Evolutionary conservation across 2,797 vertebrate species (phyloP).

Genomic region (Chaenodraco wilsoni): DNA sequence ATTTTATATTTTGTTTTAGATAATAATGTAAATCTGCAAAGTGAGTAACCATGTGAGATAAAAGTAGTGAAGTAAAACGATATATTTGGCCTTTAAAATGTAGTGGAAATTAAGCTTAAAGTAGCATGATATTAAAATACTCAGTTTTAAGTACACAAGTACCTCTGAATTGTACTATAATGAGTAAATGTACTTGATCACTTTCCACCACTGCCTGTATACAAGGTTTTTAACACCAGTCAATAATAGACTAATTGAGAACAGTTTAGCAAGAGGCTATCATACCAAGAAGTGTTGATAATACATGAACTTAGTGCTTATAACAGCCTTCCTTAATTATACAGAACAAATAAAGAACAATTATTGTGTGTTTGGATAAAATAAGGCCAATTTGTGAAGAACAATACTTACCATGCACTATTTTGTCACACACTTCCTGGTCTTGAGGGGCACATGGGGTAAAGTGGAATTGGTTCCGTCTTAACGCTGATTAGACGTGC

Average conservation of each 20-base stretch:
- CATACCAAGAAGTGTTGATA: no score
- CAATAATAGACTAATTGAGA: not conserved
- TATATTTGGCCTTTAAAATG: no score
- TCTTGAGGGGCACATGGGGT: constrained; percentile 60
- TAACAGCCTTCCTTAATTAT: not conserved
- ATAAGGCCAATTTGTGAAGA: not conserved
- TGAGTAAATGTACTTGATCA: no score
- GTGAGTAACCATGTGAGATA: no score
- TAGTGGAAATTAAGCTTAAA: no score
- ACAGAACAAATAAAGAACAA: not conserved
- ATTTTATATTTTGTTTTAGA: no score
- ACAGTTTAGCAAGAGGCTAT: not conserved
- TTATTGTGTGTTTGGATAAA: not conserved
- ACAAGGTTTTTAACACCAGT: not conserved
- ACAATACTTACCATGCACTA: not conserved
- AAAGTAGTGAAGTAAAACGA: no score
- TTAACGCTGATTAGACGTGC: constrained; percentile 74
- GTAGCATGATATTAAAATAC: no score
- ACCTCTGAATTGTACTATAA: no score
- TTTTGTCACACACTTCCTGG: constrained; percentile 74
- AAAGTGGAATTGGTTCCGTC: constrained; percentile 75
- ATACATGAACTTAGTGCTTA: not conserved
- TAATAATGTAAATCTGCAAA: no score
- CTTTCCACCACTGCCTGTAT: not conserved
- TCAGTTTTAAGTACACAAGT: no score